Base-by-base conservation (phyloP, 2,888 invertebrate genomes). In the Philaethria dido region DNA sequence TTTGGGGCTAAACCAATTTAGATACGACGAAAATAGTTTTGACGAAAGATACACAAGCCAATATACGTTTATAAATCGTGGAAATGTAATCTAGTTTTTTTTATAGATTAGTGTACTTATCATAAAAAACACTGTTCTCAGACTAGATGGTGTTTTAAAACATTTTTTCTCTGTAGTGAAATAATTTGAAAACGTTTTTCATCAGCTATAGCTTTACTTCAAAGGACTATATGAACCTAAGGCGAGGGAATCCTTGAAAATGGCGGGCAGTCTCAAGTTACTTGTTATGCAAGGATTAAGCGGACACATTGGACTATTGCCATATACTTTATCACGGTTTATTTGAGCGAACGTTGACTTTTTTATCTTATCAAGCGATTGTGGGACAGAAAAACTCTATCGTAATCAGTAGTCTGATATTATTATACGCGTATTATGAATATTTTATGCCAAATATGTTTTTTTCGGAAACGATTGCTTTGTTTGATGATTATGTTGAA, bases 281-380 rank as follows among this genome's bases (percentile, higher is more conserved):
- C 64, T 57, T 61, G 61, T 62, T 54, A 66, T 62, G 57, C 62
- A 66, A 57, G 64, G 61, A 54, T 69, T 66, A 70, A 64, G 18
- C 68, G 63, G 64, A 72, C 62, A 48, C 55, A 74, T 75, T 72
- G 74, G 73, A 71, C 72, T 69, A 71, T 74, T 66, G 73, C 72
- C 73, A 73, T 71, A 63, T 55, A 64, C 63, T 73, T 75, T 81
- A 80, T 79, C 73, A 71, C 71, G 64, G 75, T 77, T 76, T 78
- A 75, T 81, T 76, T 76, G 77, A 79, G 72, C 70, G 76, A 77
- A 73, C 78, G 79, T 79, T 82, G 78, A 80, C 77, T 77, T 67
- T 55, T 69, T 75, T 81, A 83, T 82, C 83, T 80, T 77, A 80
- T 82, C 80, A 54, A 13, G 6, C 42, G 42, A 64, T 70, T 65